phyloP scores from a whole-genome alignment of 2,888 invertebrate genomes.

The Trilocha varians region DNA sequence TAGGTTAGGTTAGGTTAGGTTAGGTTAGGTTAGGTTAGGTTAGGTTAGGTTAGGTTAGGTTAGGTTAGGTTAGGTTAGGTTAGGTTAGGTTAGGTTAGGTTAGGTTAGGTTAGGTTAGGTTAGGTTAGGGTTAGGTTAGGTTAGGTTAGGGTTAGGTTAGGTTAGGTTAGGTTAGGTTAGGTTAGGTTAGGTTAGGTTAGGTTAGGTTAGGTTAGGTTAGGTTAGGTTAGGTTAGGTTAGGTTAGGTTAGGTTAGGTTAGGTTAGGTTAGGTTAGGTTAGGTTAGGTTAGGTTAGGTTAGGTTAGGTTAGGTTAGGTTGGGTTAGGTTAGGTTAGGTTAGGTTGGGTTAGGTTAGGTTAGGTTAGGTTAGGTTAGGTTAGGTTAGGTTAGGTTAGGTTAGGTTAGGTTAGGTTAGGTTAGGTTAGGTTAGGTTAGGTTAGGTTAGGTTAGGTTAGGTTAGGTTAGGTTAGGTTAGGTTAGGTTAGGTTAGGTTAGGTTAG shows the following conservation, averaged over 20 bases:
- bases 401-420: constrained; percentile 6
- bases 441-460: constrained; percentile 14
- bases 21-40: constrained; percentile 8
- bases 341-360: constrained; percentile 4
- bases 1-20: constrained; percentile 10
- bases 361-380: constrained; percentile 9
- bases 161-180: constrained; percentile 9
- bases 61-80: constrained; percentile 9
- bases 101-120: constrained; percentile 10
- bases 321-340: constrained; percentile 7
- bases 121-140: constrained; percentile 10
- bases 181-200: constrained; percentile 10
- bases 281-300: constrained; percentile 11
- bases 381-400: constrained; percentile 8
- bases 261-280: constrained; percentile 9
- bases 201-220: constrained; percentile 9
- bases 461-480: constrained; percentile 19
- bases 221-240: constrained; percentile 9
- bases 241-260: constrained; percentile 5
- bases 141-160: constrained; percentile 10
- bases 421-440: constrained; percentile 9
- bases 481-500: constrained; percentile 18
- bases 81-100: constrained; percentile 10
- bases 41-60: constrained; percentile 7
- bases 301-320: constrained; percentile 10